Percentiles rank a stretch among this genome's conserved stretches.
phyloP scores from a whole-genome alignment of 2,797 vertebrate species.

The Potorous gilbertii region DNA sequence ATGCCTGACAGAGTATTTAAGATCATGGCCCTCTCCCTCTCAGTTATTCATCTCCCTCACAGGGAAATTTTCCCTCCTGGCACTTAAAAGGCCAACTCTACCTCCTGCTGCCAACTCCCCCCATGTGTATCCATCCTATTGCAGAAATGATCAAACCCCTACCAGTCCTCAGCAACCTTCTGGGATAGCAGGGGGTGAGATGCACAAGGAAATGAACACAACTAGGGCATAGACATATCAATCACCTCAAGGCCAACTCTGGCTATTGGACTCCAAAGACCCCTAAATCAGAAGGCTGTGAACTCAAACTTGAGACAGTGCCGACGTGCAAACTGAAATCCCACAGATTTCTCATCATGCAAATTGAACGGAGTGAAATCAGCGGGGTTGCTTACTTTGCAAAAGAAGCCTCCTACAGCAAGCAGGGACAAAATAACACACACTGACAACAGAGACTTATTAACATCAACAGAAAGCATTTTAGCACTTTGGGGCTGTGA shows the following conservation, averaged over 20 bases:
- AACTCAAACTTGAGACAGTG: neutral
- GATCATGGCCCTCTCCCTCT: neutral
- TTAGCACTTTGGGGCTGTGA: neutral
- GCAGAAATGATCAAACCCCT: constrained; percentile 48
- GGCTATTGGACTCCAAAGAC: neutral
- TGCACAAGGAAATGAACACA: neutral
- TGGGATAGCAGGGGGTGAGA: constrained; percentile 53
- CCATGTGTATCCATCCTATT: neutral
- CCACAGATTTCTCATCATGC: neutral
- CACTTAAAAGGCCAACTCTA: constrained; percentile 49
- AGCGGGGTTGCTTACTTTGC: constrained; percentile 16
- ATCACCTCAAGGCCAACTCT: constrained; percentile 32
- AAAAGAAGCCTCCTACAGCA: constrained; percentile 27
- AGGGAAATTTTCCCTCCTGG: constrained; percentile 17
- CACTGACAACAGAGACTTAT: neutral
- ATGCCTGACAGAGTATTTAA: neutral
- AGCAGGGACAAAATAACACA: neutral
- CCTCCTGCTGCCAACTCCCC: constrained; percentile 48
- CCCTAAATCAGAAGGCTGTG: neutral
- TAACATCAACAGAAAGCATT: constrained; percentile 13
- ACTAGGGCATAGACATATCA: neutral
- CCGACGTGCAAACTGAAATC: neutral
- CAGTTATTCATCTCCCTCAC: neutral
- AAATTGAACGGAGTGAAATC: neutral
- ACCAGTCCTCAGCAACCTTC: constrained; percentile 52